Base-by-base conservation (phyloP, 2,888 invertebrate genomes). In the Aspidiotus destructor region DNA sequence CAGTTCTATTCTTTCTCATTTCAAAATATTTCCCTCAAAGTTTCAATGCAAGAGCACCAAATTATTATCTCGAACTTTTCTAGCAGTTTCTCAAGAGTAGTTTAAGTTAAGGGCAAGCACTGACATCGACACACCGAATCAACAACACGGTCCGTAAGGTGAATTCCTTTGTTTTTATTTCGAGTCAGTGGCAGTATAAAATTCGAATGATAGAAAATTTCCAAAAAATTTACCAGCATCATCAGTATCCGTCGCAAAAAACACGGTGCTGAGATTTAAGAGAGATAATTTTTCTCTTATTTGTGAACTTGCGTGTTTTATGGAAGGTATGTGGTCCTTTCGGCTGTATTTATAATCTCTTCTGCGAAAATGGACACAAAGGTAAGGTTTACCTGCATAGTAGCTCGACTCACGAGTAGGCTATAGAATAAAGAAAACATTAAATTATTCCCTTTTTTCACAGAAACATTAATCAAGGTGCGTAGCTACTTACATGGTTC, bases 321-420 rank as follows among this genome's bases (percentile, higher is more conserved):
- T 79, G 9, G 86, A 84, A 13, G 97, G 96, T 7, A 92, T 83
- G 68, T 89, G 85, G 8, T 84, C 82, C 17, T 83, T 80, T 69
- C 91, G 83, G 1, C 88, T 86, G 60, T 82, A 79, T 0, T 91
- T 79, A 78, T 97, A 99, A 79, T 99, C 98, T 71, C 85, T 84
- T 68, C 98, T 81, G 73, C 98, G 81, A 77, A 96, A 82, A 79
- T 99, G 99, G 0, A 89, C 85, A 58, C 87, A 85, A 9, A 97
- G 71, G 77, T 92, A 98, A 0, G 87, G 84, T 11, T 64, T 42
- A 15, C 57, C 64, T 42, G 41, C 41, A 10, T 15, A 57, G 16
- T 55, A 64, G 2, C 40, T 40, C 10, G 28, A 28, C 11, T 57
- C 53, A 53, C 11, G 10, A 11, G 6, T 13, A 48, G 13, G 13